phyloP scores from a whole-genome alignment of 2,797 vertebrate species.

The Pangasius djambal region DNA sequence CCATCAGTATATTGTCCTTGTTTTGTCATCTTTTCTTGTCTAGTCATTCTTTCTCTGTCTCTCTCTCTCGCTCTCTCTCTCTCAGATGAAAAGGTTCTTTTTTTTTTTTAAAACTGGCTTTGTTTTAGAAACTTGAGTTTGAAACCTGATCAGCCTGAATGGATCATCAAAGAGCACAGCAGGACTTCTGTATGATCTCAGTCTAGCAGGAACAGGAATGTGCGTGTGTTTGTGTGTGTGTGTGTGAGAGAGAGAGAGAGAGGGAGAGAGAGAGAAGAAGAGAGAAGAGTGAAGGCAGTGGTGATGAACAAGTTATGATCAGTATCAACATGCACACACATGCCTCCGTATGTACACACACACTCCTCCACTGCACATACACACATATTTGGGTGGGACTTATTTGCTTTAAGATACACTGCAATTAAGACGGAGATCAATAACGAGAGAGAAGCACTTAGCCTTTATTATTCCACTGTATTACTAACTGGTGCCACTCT shows the following conservation, averaged over 20 bases:
- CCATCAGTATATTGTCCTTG: constrained; percentile 5
- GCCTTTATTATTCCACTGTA: neutral
- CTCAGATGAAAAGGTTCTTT: constrained; percentile 17
- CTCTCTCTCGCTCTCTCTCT: constrained; percentile 12
- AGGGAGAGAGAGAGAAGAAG: neutral
- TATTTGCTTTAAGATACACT: constrained; percentile 4
- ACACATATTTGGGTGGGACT: neutral
- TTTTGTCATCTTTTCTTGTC: neutral
- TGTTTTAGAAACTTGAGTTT: constrained; percentile 34
- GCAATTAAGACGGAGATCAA: constrained; percentile 6
- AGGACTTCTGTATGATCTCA: constrained; percentile 36
- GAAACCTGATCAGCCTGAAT: constrained; percentile 45
- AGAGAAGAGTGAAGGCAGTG: neutral
- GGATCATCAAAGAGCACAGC: constrained; percentile 39
- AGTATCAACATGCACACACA: constrained; percentile 1
- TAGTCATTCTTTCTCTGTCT: neutral
- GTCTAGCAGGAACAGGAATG: constrained; percentile 20
- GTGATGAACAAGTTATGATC: constrained; percentile 4
- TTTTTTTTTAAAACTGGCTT: constrained; percentile 2
- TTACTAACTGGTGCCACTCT: neutral
- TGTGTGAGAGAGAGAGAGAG: constrained; percentile 26
- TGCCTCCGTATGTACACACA: neutral
- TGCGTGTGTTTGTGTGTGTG: constrained; percentile 44
- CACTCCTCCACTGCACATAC: neutral
- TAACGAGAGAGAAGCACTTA: constrained; percentile 7